Conservation (phyloP, 2,113 vertebrate genomes). For the Rissa tridactyla region DNA sequence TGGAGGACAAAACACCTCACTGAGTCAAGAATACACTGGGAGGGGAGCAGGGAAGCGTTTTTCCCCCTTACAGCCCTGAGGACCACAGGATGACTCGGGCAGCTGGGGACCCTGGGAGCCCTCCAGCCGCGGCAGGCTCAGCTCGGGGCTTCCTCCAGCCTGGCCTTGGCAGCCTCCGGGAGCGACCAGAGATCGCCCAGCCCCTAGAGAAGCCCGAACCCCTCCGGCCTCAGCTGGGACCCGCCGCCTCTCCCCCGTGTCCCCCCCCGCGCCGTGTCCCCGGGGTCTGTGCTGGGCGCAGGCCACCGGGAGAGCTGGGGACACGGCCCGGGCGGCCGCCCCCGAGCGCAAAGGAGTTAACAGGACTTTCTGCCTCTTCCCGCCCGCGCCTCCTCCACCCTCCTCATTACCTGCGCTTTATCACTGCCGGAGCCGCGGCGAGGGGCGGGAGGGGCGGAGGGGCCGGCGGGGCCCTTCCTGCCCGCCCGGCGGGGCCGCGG, state of each 20-base stretch:
- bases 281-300: not conserved
- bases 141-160: not conserved
- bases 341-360: constrained; percentile 26
- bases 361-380: constrained; percentile 14
- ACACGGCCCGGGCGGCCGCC: no score
- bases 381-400: constrained; percentile 18
- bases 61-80: not conserved
- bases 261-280: no score
- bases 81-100: no score
- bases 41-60: not conserved
- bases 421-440: not conserved
- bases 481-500: not conserved
- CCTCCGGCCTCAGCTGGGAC: not conserved
- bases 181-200: not conserved
- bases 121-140: not conserved
- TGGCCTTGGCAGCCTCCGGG: not conserved
- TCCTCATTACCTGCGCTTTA: constrained; percentile 31
- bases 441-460: not conserved
- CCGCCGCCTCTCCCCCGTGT: not conserved
- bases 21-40: not conserved
- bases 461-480: not conserved
- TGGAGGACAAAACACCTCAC: not conserved
- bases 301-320: not conserved
- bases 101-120: not conserved
- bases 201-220: not conserved